Evolutionary conservation across 2,888 invertebrate genomes (phyloP).

Genomic region (Heliconius aoede): DNA sequence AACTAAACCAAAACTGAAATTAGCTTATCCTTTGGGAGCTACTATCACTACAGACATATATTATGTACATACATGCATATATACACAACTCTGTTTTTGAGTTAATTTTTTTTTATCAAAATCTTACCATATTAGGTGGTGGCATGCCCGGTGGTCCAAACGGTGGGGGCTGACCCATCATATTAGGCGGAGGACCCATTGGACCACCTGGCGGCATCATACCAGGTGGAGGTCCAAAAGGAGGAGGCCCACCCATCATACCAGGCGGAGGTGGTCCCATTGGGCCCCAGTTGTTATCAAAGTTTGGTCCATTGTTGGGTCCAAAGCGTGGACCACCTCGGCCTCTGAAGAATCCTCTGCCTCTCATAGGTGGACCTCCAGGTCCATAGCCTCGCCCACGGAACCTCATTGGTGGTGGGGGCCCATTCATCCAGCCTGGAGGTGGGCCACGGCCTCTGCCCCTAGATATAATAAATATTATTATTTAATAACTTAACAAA

Average conservation of each 20-base stretch:
- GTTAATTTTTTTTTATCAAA: no score
- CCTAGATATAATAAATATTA: conserved; percentile 49
- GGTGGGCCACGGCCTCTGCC: conserved; percentile 69
- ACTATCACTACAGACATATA: no score
- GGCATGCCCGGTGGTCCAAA: conserved; percentile 81
- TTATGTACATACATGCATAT: no score
- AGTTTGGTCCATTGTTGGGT: conserved; percentile 78
- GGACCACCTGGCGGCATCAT: conserved; percentile 85
- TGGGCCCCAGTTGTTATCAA: conserved; percentile 88
- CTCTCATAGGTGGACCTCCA: conserved; percentile 83
- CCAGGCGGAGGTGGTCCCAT: conserved; percentile 84
- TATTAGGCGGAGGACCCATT: conserved; percentile 82
- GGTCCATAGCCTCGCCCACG: conserved; percentile 87
- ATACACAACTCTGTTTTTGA: no score
- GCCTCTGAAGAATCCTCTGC: conserved; percentile 80
- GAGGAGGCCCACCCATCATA: conserved; percentile 77
- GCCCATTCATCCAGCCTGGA: conserved; percentile 79
- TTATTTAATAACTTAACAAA: conserved; percentile 24
- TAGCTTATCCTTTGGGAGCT: no score
- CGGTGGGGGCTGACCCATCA: conserved; percentile 83
- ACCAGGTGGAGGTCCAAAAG: conserved; percentile 78
- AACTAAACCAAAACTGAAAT: no score
- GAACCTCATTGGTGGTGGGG: conserved; percentile 85
- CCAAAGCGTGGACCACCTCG: conserved; percentile 80
- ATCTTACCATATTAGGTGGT: conserved; percentile 84